A percentile compares a stretch with the other conserved stretches of the same genome.
phyloP scores from a whole-genome alignment of 2,797 vertebrate species.

The Microctenopoma steveboyesi region DNA sequence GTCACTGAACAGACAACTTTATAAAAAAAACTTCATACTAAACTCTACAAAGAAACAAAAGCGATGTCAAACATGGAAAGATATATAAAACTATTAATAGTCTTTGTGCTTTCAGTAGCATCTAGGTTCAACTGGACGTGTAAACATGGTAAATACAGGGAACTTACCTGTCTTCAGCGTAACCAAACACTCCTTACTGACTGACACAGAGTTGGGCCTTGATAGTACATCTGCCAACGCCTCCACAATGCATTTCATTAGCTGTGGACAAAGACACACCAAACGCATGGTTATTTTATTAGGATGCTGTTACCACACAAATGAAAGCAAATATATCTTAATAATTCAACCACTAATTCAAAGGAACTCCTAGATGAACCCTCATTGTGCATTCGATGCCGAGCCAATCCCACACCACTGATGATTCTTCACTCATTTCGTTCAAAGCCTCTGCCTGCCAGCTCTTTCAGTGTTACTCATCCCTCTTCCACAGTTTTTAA shows the following conservation, averaged over 20 bases:
- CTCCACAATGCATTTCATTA: conserved; percentile 96
- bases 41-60: neutral
- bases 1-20: too few species aligned
- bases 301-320: neutral
- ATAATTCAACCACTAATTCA: conserved; percentile 19
- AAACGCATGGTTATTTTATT: neutral
- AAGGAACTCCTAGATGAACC: conserved; percentile 31
- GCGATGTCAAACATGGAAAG: too few species aligned
- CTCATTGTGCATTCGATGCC: conserved; percentile 19
- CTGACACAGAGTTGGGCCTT: conserved; percentile 86
- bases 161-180: conserved; percentile 88
- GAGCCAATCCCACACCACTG: conserved; percentile 17
- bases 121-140: too few species aligned
- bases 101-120: too few species aligned
- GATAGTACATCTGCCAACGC: conserved; percentile 91
- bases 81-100: too few species aligned
- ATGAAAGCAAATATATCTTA: neutral
- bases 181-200: conserved; percentile 90
- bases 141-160: neutral
- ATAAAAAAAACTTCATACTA: neutral
- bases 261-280: conserved; percentile 76
- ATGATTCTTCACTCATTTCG: conserved; percentile 4
- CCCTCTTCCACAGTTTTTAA: conserved; percentile 7
- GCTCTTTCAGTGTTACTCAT: conserved; percentile 6
- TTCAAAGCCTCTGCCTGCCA: conserved; percentile 7